Percentiles rank a stretch among this genome's conserved stretches.
Evolutionary conservation across 2,888 invertebrate genomes (phyloP).

Genomic region (Monopis laevigella): DNA sequence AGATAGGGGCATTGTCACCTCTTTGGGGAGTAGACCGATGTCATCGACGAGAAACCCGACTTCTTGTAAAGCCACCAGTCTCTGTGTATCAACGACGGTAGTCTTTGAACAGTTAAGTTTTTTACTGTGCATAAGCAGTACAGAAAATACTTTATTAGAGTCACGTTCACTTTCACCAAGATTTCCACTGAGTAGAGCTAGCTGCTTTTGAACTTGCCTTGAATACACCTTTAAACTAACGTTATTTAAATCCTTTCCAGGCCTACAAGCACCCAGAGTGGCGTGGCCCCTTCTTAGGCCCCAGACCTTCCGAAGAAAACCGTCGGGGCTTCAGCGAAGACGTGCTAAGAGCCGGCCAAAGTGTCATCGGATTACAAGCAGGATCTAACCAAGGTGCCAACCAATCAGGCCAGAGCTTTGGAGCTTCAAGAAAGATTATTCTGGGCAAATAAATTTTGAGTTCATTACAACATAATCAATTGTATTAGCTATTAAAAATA

Average conservation of each 20-base stretch:
- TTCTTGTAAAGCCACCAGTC: no score
- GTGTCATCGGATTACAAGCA: slow-evolving; percentile 87
- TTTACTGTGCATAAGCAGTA: no score
- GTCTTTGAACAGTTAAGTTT: no score
- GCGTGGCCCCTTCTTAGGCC: slow-evolving; percentile 84
- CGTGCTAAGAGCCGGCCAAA: slow-evolving; percentile 83
- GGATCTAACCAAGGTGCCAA: slow-evolving; percentile 87
- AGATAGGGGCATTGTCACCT: no score
- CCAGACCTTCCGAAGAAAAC: slow-evolving; percentile 87
- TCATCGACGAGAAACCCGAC: no score
- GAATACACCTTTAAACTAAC: neutral
- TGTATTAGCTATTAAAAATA: no score
- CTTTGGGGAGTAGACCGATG: no score
- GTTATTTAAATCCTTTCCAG: slow-evolving; percentile 37
- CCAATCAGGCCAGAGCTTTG: slow-evolving; percentile 88
- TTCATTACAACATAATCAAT: no score
- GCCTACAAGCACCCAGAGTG: slow-evolving; percentile 86
- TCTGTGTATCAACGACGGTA: no score
- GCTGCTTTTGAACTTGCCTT: neutral
- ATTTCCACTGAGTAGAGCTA: no score
- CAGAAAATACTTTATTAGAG: no score
- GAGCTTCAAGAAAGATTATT: slow-evolving; percentile 84
- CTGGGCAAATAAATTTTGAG: slow-evolving; percentile 75
- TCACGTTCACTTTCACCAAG: no score
- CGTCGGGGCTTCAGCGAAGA: slow-evolving; percentile 83